Percentiles rank a stretch among this genome's conserved stretches.
Evolutionary conservation across 1,140 invertebrate genomes (phyloP).

Genomic region (Apis laboriosa): DNA sequence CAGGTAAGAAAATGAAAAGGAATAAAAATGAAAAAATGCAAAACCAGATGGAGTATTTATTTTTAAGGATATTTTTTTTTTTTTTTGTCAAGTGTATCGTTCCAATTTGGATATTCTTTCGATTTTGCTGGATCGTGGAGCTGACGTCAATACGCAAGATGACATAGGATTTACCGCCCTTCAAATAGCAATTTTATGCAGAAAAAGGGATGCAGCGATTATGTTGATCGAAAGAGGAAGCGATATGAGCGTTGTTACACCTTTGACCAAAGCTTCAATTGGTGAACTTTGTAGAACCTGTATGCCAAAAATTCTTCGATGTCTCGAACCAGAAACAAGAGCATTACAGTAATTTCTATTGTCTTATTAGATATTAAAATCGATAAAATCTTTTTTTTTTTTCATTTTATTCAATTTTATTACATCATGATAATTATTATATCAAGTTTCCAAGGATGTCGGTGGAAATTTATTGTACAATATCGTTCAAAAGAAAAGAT

Average conservation of each 20-base stretch:
- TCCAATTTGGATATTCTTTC: conserved; percentile 58
- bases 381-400: background rate
- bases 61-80: no score
- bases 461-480: no score
- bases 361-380: background rate
- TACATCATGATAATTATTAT: background rate
- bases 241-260: conserved; percentile 12
- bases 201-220: conserved; percentile 55
- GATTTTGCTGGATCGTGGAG: conserved; percentile 53
- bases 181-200: conserved; percentile 57
- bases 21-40: background rate
- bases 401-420: background rate
- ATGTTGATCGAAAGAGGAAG: conserved; percentile 36
- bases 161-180: conserved; percentile 54
- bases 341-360: background rate
- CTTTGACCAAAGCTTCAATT: conserved; percentile 27
- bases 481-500: background rate
- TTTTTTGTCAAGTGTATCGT: conserved; percentile 45
- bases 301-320: conserved; percentile 45
- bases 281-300: conserved; percentile 30
- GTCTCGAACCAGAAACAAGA: conserved; percentile 12
- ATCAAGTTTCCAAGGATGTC: background rate
- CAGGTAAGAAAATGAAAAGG: conserved; percentile 26
- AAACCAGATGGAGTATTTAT: background rate
- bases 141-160: conserved; percentile 55